Evolutionary conservation across 2,888 invertebrate genomes (phyloP).

Genomic region (Xestia rhomboidea): DNA sequence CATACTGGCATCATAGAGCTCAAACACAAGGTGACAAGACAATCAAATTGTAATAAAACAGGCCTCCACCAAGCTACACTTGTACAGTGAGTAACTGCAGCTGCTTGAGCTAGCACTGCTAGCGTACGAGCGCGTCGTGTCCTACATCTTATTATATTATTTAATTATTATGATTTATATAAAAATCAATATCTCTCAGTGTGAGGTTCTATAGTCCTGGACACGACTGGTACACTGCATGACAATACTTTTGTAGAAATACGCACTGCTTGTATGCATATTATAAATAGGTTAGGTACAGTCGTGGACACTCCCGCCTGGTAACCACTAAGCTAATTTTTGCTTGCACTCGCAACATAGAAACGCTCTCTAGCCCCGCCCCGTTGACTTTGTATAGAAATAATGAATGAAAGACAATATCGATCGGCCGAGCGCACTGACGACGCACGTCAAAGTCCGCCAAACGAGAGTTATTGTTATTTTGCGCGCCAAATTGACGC

Average conservation of each 20-base stretch:
- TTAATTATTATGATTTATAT: conserved; percentile 3
- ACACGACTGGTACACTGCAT: conserved; percentile 4
- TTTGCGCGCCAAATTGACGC: too few relatives aligned
- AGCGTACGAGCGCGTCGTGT: background rate
- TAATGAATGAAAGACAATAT: too few relatives aligned
- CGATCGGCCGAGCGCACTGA: too few relatives aligned
- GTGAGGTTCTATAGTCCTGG: background rate
- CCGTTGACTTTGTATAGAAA: too few relatives aligned
- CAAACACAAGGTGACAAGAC: conserved; percentile 7
- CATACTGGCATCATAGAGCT: conserved; percentile 50
- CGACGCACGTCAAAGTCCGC: too few relatives aligned
- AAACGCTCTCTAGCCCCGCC: too few relatives aligned
- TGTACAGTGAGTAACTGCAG: background rate
- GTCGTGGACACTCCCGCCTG: too few relatives aligned
- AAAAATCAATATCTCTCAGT: conserved; percentile 18
- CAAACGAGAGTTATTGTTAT: too few relatives aligned
- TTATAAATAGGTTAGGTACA: too few relatives aligned
- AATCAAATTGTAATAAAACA: background rate
- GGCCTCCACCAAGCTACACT: conserved; percentile 1
- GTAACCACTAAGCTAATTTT: too few relatives aligned
- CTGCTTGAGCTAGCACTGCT: background rate
- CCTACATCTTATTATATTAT: background rate
- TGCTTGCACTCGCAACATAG: too few relatives aligned
- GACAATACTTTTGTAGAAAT: conserved; percentile 14
- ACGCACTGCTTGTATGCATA: background rate